Evolutionary conservation across 2,888 invertebrate genomes (phyloP).

Genomic region (Agrotis exclamationis): DNA sequence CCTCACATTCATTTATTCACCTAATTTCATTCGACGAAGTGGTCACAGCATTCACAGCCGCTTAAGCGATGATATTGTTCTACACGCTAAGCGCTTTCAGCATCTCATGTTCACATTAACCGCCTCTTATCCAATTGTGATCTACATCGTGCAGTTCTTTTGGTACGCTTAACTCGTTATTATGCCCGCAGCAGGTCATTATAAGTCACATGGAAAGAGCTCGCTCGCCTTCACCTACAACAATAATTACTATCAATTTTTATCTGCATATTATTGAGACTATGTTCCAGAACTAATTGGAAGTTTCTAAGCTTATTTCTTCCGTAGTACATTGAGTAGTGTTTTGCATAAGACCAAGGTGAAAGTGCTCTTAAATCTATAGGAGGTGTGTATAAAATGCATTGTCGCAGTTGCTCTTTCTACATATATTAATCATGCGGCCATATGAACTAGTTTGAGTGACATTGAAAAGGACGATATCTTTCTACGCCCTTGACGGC

Average conservation of each 20-base stretch:
- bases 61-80: constrained; percentile 36
- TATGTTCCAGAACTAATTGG: constrained; percentile 14
- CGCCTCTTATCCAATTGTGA: constrained; percentile 44
- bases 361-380: constrained; percentile 17
- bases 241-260: constrained; percentile 24
- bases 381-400: not conserved
- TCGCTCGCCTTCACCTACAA: constrained; percentile 51
- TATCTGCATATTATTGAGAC: constrained; percentile 7
- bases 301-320: constrained; percentile 9
- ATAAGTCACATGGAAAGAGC: constrained; percentile 40
- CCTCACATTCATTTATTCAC: constrained; percentile 16
- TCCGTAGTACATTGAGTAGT: not conserved
- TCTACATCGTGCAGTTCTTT: constrained; percentile 47
- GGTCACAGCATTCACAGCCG: not conserved
- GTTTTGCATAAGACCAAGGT: not conserved
- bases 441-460: constrained; percentile 42
- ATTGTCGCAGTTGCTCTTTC: not conserved
- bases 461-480: constrained; percentile 48
- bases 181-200: constrained; percentile 19
- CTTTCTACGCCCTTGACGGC: constrained; percentile 55
- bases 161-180: constrained; percentile 41
- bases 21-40: constrained; percentile 18
- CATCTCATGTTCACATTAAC: constrained; percentile 51
- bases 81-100: constrained; percentile 32
- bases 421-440: constrained; percentile 25